Percentiles rank a stretch among this genome's conserved stretches.
These are phyloP conservation scores for Agrilus cyanescens DNA, from an alignment of 2,888 invertebrate genomes.

Conservation along the genomic window DNA sequence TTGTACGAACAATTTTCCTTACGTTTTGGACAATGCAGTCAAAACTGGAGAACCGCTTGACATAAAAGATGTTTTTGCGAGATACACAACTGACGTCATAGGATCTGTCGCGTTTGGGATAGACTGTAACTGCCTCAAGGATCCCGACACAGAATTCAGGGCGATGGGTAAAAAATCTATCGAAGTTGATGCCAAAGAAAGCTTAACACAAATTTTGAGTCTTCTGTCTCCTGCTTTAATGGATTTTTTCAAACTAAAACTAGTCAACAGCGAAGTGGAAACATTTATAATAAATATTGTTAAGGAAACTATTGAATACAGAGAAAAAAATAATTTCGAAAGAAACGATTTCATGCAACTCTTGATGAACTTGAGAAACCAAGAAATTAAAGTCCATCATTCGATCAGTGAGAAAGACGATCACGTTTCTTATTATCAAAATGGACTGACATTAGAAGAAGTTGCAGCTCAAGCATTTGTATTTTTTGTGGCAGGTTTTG, in stretches of 20 bases:
- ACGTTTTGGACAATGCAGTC: constrained; percentile 3
- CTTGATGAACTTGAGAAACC: constrained; percentile 34
- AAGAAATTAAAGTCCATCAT: neutral
- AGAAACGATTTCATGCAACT: constrained; percentile 45
- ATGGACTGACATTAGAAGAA: constrained; percentile 9
- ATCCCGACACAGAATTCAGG: constrained; percentile 39
- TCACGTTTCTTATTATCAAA: too few species aligned
- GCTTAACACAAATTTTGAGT: constrained; percentile 7
- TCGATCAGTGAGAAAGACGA: too few species aligned
- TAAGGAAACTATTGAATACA: constrained; percentile 33
- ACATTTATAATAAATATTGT: constrained; percentile 37
- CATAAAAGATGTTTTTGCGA: constrained; percentile 36
- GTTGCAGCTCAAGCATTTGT: constrained; percentile 21
- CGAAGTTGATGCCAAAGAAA: constrained; percentile 4
- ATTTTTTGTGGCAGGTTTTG: constrained; percentile 29
- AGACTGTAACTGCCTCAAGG: constrained; percentile 42
- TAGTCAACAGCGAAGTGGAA: constrained; percentile 18
- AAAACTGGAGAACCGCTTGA: constrained; percentile 8
- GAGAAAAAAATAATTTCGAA: constrained; percentile 34
- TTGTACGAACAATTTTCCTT: constrained; percentile 8
- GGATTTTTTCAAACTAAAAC: constrained; percentile 14
- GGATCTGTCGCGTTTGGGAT: constrained; percentile 47
- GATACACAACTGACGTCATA: constrained; percentile 46
- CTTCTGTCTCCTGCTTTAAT: constrained; percentile 18
- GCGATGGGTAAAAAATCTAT: constrained; percentile 14